Percentiles rank a stretch among this genome's conserved stretches.
phyloP scores from a whole-genome alignment of 2,888 invertebrate genomes.

The Zhuqinia jingwanae region DNA sequence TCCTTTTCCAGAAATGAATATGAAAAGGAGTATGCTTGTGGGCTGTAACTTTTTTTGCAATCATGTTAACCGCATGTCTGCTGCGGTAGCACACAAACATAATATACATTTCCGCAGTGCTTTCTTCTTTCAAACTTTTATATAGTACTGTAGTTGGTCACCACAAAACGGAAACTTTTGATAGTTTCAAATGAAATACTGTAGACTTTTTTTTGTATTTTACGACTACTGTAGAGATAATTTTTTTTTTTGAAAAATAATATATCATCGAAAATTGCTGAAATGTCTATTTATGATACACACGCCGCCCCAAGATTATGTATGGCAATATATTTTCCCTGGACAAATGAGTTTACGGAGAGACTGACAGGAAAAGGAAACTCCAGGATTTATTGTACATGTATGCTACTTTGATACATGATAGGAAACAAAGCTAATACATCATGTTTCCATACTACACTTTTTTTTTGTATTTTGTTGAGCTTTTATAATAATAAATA shows the following conservation, averaged over 20 bases:
- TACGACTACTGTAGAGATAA: neutral
- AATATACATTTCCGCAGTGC: neutral
- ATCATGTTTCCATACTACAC: constrained; percentile 1
- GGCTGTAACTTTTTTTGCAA: too few species aligned
- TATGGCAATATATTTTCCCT: constrained; percentile 26
- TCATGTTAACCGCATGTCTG: too few species aligned
- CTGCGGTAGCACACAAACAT: too few species aligned
- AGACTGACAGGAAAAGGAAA: constrained; percentile 42
- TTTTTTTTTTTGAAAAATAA: neutral
- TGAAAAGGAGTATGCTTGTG: neutral
- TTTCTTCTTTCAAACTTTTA: neutral
- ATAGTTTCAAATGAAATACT: neutral
- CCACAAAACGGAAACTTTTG: neutral
- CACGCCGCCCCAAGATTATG: neutral
- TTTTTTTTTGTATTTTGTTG: constrained; percentile 13
- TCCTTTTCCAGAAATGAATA: neutral
- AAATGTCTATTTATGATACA: neutral
- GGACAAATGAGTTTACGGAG: constrained; percentile 29
- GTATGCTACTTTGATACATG: constrained; percentile 28
- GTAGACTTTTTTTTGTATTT: neutral
- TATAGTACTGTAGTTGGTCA: neutral
- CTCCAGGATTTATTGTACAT: constrained; percentile 43
- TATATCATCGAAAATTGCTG: too few species aligned
- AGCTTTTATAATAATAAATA: constrained; percentile 16
- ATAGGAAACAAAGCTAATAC: constrained; percentile 32